phyloP scores from a whole-genome alignment of 2,888 invertebrate genomes.

The Linyphia triangularis region DNA sequence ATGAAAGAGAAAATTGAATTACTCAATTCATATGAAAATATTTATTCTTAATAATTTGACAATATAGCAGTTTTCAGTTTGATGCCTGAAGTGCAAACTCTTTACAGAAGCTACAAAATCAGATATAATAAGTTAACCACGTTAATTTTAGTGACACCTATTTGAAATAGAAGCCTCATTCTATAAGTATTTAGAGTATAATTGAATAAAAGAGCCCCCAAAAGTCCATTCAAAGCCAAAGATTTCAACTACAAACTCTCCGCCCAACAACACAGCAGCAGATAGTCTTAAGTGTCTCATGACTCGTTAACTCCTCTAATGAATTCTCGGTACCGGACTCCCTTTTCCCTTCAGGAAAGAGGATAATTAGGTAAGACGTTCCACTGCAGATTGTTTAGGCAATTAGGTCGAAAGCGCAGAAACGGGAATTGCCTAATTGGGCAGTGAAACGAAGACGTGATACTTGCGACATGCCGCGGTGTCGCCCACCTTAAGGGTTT shows the following conservation, averaged over 20 bases:
- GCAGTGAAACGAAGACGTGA: slow-evolving; percentile 64
- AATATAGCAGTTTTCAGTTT: no score
- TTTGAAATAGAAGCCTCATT: no score
- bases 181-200: neutral
- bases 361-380: slow-evolving; percentile 70
- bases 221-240: neutral
- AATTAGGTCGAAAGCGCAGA: slow-evolving; percentile 55
- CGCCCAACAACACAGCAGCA: neutral
- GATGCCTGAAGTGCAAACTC: no score
- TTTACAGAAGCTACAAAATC: no score
- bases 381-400: slow-evolving; percentile 69
- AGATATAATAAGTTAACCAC: no score
- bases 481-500: neutral
- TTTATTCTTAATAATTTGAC: no score
- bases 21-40: no score
- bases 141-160: no score
- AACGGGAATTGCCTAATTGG: slow-evolving; percentile 57
- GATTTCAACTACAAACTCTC: neutral
- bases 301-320: slow-evolving; percentile 44
- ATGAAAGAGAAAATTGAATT: no score
- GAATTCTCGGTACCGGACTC: slow-evolving; percentile 68
- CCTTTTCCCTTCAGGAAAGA: slow-evolving; percentile 4
- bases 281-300: slow-evolving; percentile 30
- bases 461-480: neutral
- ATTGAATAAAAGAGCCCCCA: neutral